Conservation (phyloP, 2,888 invertebrate species). For the Parnassius orleans region DNA sequence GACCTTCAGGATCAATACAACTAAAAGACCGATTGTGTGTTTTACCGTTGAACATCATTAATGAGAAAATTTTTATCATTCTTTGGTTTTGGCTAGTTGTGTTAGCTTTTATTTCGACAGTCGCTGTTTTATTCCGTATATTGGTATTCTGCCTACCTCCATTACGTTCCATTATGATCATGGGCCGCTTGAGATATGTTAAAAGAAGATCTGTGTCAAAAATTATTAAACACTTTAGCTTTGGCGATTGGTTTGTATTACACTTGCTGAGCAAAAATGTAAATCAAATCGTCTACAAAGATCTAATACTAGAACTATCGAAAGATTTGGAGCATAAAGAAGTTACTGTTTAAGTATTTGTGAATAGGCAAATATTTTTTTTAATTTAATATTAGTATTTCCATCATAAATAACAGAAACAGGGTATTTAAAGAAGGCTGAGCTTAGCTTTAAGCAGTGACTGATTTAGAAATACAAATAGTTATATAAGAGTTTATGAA, state of each 20-base stretch:
- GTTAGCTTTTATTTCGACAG: slow-evolving; percentile 81
- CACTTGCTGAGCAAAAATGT: slow-evolving; percentile 89
- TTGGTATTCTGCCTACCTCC: slow-evolving; percentile 78
- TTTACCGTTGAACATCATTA: slow-evolving; percentile 88
- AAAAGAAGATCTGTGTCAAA: slow-evolving; percentile 74
- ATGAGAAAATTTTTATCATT: slow-evolving; percentile 89
- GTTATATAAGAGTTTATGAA: not conserved
- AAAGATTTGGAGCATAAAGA: slow-evolving; percentile 59
- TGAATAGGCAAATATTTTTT: not conserved
- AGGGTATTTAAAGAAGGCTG: slow-evolving; percentile 12
- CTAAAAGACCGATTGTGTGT: slow-evolving; percentile 84
- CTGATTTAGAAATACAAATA: slow-evolving; percentile 12
- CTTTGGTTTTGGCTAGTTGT: slow-evolving; percentile 88
- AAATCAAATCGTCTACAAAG: slow-evolving; percentile 84
- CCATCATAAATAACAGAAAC: not conserved
- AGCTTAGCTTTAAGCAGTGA: slow-evolving; percentile 13
- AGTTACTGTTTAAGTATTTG: slow-evolving; percentile 47
- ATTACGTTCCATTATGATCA: slow-evolving; percentile 82
- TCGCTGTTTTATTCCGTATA: slow-evolving; percentile 84
- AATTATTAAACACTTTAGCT: slow-evolving; percentile 77
- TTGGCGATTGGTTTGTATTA: slow-evolving; percentile 90
- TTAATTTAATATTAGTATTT: not conserved
- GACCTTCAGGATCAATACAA: slow-evolving; percentile 81
- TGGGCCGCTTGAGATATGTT: slow-evolving; percentile 81
- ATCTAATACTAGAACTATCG: slow-evolving; percentile 80